Percentiles rank a stretch among this genome's conserved stretches.
phyloP scores from a whole-genome alignment of 2,113 vertebrate genomes.

The Platycercus adscitus region DNA sequence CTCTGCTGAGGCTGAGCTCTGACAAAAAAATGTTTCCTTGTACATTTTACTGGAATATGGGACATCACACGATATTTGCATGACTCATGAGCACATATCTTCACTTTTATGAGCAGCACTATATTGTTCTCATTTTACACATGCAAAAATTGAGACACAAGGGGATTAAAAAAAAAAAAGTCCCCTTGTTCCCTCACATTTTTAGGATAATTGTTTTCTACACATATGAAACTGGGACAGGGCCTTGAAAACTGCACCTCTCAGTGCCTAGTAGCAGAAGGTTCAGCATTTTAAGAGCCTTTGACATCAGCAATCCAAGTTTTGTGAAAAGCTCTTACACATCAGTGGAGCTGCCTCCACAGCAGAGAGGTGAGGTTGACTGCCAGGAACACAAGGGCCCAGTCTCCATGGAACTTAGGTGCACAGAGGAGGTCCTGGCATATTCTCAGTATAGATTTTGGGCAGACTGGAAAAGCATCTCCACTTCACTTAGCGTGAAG shows the following conservation, averaged over 20 bases:
- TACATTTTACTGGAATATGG: not conserved
- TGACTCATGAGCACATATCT: conserved; percentile 38
- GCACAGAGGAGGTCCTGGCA: not conserved
- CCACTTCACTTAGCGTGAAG: not conserved
- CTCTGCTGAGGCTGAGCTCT: not conserved
- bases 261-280: not conserved
- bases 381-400: accelerated
- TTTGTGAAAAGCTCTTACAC: not conserved
- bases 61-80: conserved; percentile 22
- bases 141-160: conserved; percentile 52
- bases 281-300: not conserved
- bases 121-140: conserved; percentile 34
- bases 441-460: accelerated
- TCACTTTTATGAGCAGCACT: conserved; percentile 22
- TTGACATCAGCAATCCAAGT: not conserved
- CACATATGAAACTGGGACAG: not conserved
- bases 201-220: conserved; percentile 27
- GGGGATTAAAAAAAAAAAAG: not conserved
- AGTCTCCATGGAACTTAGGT: accelerated
- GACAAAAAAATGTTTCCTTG: conserved; percentile 11
- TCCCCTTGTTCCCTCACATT: not conserved
- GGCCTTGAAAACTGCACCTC: not conserved
- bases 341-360: not conserved
- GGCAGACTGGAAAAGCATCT: not conserved
- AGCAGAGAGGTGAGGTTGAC: not conserved